These are phyloP conservation scores for Onychomys leucogaster DNA, from an alignment of 2,797 vertebrate genomes.

Conservation along the genomic window DNA sequence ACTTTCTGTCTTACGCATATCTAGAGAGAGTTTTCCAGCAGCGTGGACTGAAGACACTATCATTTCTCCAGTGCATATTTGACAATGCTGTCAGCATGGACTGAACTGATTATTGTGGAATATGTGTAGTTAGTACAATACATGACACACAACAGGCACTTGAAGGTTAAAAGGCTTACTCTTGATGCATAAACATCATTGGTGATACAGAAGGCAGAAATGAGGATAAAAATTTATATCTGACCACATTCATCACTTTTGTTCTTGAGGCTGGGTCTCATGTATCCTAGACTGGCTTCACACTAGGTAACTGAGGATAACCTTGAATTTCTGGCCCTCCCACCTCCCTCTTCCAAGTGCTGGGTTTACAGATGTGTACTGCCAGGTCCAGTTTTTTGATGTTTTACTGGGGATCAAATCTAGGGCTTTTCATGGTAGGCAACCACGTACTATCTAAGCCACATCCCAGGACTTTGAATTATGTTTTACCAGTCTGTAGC, in stretches of 20 bases:
- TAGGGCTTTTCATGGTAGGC: neutral
- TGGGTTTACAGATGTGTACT: neutral
- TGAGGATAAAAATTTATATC: neutral
- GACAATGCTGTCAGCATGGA: neutral
- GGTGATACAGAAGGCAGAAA: neutral
- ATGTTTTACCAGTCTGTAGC: neutral
- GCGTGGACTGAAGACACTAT: neutral
- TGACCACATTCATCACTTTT: neutral
- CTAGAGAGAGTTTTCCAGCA: neutral
- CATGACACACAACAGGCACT: neutral
- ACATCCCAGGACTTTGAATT: neutral
- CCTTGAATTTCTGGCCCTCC: neutral
- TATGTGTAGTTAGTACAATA: neutral
- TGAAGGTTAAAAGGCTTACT: neutral
- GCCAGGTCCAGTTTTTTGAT: neutral
- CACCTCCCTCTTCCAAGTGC: neutral
- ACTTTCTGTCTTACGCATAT: neutral
- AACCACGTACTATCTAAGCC: neutral
- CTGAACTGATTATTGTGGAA: neutral
- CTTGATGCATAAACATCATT: neutral
- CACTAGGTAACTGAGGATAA: neutral
- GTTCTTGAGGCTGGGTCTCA: neutral
- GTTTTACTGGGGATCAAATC: neutral
- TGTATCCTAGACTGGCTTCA: neutral
- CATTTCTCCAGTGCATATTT: neutral